Evolutionary conservation across 2,888 invertebrate genomes (phyloP), one percentile per base, ranked within the genome.

Genomic region (Zonitis immaculata): DNA sequence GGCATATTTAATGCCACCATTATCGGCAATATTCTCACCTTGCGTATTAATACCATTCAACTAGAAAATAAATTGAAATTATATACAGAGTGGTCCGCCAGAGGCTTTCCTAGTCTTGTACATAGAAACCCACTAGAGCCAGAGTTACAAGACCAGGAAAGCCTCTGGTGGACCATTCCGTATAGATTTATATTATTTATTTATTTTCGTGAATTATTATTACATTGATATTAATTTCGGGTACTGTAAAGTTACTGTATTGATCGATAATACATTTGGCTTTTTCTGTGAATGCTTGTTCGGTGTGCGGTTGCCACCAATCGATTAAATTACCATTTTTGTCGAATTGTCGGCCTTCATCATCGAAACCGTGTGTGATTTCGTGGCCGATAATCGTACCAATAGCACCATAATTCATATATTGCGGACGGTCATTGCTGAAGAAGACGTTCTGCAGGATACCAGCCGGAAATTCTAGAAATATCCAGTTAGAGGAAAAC

Each of bases 21-120:
- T 95, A 73, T 95, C 95, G 0, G 95, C 95, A 52, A 95, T 95
- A 73, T 95, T 95, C 73, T 95, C 95, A 7, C 93, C 93, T 77
- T 93, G 91, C 0, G 93, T 94, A 68, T 91, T 91, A 52, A 92
- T 85, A 45, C 95, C 95, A 69, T 94, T 93, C 47, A 95, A 72
- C 92, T 92, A 57, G 53, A 67, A 62, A 35, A 16, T 7, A 35
- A 32, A 14, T 1, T 11, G 1, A 3, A n/a, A 1, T n/a, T 28
- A n/a, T 28, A 2, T 6, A 14, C 6, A 6, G 14, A n/a, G n/a
- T n/a, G n/a, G n/a, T n/a, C n/a, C n/a, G n/a, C n/a, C n/a, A n/a
- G n/a, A n/a, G n/a, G n/a, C n/a, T n/a, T n/a, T n/a, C n/a, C n/a
- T n/a, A n/a, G n/a, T n/a, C n/a, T n/a, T n/a, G n/a, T n/a, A n/a